Evolutionary conservation across 2,797 vertebrate genomes (phyloP).

Genomic region (Spinus pinus): DNA sequence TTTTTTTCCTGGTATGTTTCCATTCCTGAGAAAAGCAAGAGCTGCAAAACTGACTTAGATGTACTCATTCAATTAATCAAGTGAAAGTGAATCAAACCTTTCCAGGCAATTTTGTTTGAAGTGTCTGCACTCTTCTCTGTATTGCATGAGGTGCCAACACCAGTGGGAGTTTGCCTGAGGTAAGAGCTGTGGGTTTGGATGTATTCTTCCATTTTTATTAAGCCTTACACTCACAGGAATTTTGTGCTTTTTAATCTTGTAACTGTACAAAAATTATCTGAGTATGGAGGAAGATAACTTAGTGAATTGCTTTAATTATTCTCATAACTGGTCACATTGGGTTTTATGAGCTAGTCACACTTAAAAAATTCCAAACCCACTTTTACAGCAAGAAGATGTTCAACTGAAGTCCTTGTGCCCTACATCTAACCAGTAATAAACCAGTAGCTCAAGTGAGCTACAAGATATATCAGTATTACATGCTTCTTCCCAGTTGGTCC

Average conservation of each 20-base stretch:
- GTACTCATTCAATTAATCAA: slow-evolving; percentile 56
- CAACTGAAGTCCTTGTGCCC: background rate
- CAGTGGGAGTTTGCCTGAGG: slow-evolving; percentile 67
- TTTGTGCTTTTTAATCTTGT: slow-evolving; percentile 59
- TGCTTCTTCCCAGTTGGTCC: background rate
- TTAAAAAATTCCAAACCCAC: background rate
- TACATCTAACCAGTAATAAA: background rate
- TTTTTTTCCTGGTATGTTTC: background rate
- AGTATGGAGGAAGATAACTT: slow-evolving; percentile 14
- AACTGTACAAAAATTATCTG: slow-evolving; percentile 34
- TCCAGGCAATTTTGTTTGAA: slow-evolving; percentile 66
- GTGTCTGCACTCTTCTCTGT: slow-evolving; percentile 54
- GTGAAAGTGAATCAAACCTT: slow-evolving; percentile 59
- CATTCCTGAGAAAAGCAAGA: slow-evolving; percentile 38
- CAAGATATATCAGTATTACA: background rate
- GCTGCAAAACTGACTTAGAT: slow-evolving; percentile 27
- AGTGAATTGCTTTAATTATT: slow-evolving; percentile 51
- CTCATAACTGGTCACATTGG: background rate
- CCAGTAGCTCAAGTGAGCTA: background rate
- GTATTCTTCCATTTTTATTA: slow-evolving; percentile 66
- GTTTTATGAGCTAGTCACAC: background rate
- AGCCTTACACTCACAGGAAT: slow-evolving; percentile 58
- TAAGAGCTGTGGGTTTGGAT: slow-evolving; percentile 65
- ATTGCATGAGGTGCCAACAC: slow-evolving; percentile 59
- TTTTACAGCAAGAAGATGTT: background rate